Evolutionary conservation across 2,888 invertebrate genomes (phyloP).

Genomic region (Agrilus biguttatus): DNA sequence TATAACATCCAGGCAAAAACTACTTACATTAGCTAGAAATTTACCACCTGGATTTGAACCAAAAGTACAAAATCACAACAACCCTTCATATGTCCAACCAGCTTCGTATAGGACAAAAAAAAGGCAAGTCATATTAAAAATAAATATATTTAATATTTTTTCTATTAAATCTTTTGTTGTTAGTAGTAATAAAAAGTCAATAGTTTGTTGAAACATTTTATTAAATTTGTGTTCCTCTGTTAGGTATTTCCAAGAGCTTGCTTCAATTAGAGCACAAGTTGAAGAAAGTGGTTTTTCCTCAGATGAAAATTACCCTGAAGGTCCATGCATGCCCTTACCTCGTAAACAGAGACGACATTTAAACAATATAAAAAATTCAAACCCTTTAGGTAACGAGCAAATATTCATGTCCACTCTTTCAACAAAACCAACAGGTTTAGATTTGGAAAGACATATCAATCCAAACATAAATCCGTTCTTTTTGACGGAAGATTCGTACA

Average conservation of each 20-base stretch:
- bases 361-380: conserved; percentile 28
- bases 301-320: conserved; percentile 65
- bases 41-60: conserved; percentile 45
- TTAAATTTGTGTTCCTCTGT: no score
- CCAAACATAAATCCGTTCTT: conserved; percentile 33
- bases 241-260: conserved; percentile 48
- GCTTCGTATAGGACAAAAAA: conserved; percentile 30
- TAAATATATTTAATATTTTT: neutral
- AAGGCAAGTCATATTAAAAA: conserved; percentile 9
- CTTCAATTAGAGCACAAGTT: conserved; percentile 53
- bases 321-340: conserved; percentile 41
- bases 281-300: conserved; percentile 49
- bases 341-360: conserved; percentile 43
- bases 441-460: conserved; percentile 29
- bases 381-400: conserved; percentile 25
- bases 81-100: conserved; percentile 26
- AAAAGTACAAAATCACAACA: conserved; percentile 16
- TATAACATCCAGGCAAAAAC: conserved; percentile 55
- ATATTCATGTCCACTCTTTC: conserved; percentile 34
- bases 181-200: no score
- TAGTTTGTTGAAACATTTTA: no score
- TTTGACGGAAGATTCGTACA: conserved; percentile 49
- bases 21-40: conserved; percentile 49
- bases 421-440: conserved; percentile 24
- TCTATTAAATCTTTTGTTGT: no score